Percentiles rank a stretch among this genome's conserved stretches.
phyloP scores from a whole-genome alignment of 2,113 vertebrate species.

The Porphyrio hochstetteri region DNA sequence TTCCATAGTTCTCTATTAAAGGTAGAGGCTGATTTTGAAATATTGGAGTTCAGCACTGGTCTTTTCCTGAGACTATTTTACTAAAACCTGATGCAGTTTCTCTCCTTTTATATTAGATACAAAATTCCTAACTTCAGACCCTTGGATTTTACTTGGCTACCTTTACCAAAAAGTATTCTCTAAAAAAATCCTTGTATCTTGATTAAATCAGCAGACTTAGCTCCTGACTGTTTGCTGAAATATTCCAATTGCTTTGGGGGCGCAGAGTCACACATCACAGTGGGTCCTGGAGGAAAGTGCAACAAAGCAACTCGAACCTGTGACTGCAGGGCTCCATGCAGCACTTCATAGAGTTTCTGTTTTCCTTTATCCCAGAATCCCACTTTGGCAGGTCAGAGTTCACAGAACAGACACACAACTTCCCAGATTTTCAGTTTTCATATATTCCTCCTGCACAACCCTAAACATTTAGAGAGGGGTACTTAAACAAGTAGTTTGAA shows the following conservation, averaged over 20 bases:
- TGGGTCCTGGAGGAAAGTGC: neutral
- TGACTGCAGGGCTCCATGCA: accelerated
- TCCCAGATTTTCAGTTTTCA: neutral
- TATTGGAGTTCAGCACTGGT: neutral
- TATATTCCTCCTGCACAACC: neutral
- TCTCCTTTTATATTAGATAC: neutral
- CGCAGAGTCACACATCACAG: accelerated
- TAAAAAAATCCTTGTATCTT: neutral
- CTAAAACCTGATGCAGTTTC: neutral
- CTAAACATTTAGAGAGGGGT: neutral
- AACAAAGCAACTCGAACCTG: neutral
- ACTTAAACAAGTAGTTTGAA: neutral
- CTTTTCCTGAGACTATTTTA: neutral
- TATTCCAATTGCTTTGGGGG: neutral
- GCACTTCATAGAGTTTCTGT: neutral
- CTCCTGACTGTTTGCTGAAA: neutral
- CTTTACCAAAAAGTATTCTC: neutral
- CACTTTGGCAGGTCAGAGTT: neutral
- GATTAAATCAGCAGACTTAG: neutral
- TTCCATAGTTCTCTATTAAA: neutral
- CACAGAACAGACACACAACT: neutral
- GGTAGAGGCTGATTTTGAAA: neutral
- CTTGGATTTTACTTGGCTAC: neutral
- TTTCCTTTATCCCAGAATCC: neutral
- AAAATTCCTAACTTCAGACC: neutral